Base-by-base conservation (phyloP, 2,888 invertebrate genomes). In the Abrostola triplasia region DNA sequence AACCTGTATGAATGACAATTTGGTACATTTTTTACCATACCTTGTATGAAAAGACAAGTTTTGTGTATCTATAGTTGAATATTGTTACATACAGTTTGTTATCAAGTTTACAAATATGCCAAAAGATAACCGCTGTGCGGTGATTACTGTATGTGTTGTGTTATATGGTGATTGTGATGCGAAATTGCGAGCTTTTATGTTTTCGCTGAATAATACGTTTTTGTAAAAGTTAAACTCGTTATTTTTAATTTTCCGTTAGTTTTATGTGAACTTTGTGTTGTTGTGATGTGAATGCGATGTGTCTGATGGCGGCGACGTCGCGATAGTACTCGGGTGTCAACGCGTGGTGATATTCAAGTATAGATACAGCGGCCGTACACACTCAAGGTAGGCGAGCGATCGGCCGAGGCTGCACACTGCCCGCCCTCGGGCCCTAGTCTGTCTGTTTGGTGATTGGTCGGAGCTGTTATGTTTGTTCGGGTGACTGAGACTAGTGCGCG, bases 11-110 rank as follows among this genome's bases (percentile, higher is more conserved):
- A 64, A 68, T 75, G 66, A 79, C 79, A 79, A 79, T 79, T 79
- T 79, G 77, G 79, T 79, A 79, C 68, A 74, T 76, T 79, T 79
- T 79, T 77, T 80, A 76, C 64, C 42, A 59, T 67, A 58, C 72
- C 64, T 69, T 70, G 67, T 73, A 71, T 71, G 69, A 68, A 59
- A 69, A 58, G 59, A 66, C 63, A 59, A 63, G 71, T 64, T 47
- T 67, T 65, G 56, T 76, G 79, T 79, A 73, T 77, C 71, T 79
- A 54, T 76, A 68, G 55, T 79, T 70, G 68, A 76, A 70, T 76
- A 77, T 66, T 60, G 57, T 73, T 72, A 67, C 70, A 71, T 72
- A 50, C 67, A 72, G 70, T 72, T 72, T 71, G 70, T 71, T 72
- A 67, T 67, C 70, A 59, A 48, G 59, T 68, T 68, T 65, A 74